Evolutionary conservation across 2,113 vertebrate species (phyloP), one percentile per base, ranked within the genome.

Genomic region (Perca schrenkii): DNA sequence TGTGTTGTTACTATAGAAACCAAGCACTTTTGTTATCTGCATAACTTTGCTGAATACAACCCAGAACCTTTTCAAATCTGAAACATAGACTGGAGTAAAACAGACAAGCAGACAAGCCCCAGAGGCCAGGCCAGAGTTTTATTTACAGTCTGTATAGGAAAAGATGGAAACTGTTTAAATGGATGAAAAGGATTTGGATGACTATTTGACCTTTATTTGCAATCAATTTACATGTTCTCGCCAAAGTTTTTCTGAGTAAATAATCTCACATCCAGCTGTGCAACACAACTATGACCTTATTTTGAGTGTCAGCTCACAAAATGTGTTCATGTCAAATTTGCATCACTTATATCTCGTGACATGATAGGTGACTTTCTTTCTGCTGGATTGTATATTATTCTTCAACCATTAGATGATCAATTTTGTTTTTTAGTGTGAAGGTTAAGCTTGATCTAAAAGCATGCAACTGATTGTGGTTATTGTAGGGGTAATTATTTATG

Each of bases 1-100:
- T 0, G 19, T 73, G 72, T 25, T 34, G 83, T 77, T 61, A 43
- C 83, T 22, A 77, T 62, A 58, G 79, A 73, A 77, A 76, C 72
- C 19, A 34, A 34, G 31, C 62, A 57, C n/a, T 64, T 28, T 15
- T 69, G 47, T 69, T 73, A 61, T 28, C 17, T 58, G 8, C 3
- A 2, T 3, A 57, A 60, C 31, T 64, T 22, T 50, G 57, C 34
- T 34, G 25, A 25, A 53, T 57, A 47, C 34, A 61, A 71, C 49
- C 8, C 4, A 47, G 3, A 74, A 60, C 31, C 17, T 63, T 64
- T 75, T 62, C 19, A 60, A 77, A 53, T 61, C 14, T 28, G 25
- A 49, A 77, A 47, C 12, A 19, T 2, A 13, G 21, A 4, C 43
- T 28, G 22, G 47, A 36, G 25, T 49, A 22, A 75, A 56, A 17